Evolutionary conservation across 2,797 vertebrate species (phyloP).

Genomic region (Buphagus erythrorhynchus): DNA sequence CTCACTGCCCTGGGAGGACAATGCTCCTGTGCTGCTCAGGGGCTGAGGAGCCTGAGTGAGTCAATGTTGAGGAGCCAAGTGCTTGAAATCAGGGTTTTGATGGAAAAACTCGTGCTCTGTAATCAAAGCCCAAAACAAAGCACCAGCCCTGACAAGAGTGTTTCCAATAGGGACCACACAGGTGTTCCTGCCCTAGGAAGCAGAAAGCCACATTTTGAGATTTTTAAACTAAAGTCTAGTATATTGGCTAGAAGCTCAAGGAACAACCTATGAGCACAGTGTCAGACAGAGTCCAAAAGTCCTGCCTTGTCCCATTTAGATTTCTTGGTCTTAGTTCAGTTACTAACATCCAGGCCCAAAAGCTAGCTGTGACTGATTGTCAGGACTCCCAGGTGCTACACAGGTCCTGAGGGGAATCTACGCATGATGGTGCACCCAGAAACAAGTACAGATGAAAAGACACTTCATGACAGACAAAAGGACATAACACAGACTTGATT

Average conservation of each 20-base stretch:
- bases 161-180: not conserved
- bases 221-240: not conserved
- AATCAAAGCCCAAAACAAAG: not conserved
- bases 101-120: not conserved
- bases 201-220: not conserved
- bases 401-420: not conserved
- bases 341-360: not conserved
- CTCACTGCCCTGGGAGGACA: fast-evolving
- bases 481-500: fast-evolving
- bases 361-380: not conserved
- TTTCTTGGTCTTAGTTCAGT: not conserved
- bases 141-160: fast-evolving
- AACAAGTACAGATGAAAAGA: not conserved
- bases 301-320: not conserved
- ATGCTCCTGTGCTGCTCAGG: fast-evolving
- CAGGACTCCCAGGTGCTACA: not conserved
- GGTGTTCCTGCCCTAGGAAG: not conserved
- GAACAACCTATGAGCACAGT: fast-evolving
- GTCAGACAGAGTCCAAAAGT: fast-evolving
- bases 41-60: not conserved
- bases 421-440: not conserved
- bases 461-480: not conserved
- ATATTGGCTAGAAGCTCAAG: not conserved
- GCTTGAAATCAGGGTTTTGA: not conserved
- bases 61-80: not conserved